Evolutionary conservation across 2,888 invertebrate genomes (phyloP).

Genomic region (Pyrrhia umbra): DNA sequence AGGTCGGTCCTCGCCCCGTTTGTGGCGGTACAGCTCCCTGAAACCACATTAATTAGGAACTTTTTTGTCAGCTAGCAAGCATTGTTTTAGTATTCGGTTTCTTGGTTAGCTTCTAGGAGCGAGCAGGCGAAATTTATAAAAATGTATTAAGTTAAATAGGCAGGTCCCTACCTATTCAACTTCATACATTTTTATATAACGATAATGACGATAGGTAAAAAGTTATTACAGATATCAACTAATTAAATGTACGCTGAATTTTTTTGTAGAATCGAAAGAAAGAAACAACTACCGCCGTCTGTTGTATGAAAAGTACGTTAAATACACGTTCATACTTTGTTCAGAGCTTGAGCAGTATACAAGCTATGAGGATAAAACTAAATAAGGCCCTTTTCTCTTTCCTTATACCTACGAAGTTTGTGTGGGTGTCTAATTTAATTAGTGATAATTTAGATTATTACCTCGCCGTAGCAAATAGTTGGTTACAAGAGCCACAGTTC

Average conservation of each 20-base stretch:
- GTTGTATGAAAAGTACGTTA: neutral
- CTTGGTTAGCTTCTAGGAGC: neutral
- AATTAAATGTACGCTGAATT: too few relatives aligned
- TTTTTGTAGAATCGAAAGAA: too few relatives aligned
- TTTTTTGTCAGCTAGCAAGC: neutral
- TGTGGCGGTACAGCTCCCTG: slow-evolving; percentile 85
- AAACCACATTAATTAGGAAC: neutral
- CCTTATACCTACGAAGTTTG: neutral
- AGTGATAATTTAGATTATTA: slow-evolving; percentile 45
- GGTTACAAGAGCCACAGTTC: slow-evolving; percentile 88
- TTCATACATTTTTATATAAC: too few relatives aligned
- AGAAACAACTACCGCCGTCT: slow-evolving; percentile 38
- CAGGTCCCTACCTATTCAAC: neutral
- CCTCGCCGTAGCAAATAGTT: slow-evolving; percentile 86
- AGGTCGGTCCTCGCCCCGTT: slow-evolving; percentile 85
- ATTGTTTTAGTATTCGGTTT: neutral
- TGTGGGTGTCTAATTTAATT: neutral
- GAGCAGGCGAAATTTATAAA: neutral
- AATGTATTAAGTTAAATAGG: neutral
- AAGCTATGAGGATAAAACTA: neutral
- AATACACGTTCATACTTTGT: neutral
- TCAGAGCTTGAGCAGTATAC: neutral
- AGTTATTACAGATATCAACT: too few relatives aligned
- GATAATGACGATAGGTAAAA: too few relatives aligned
- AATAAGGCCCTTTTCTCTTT: neutral